phyloP scores from a whole-genome alignment of 2,797 vertebrate genomes.

The Phrynocephalus guinanensis region DNA sequence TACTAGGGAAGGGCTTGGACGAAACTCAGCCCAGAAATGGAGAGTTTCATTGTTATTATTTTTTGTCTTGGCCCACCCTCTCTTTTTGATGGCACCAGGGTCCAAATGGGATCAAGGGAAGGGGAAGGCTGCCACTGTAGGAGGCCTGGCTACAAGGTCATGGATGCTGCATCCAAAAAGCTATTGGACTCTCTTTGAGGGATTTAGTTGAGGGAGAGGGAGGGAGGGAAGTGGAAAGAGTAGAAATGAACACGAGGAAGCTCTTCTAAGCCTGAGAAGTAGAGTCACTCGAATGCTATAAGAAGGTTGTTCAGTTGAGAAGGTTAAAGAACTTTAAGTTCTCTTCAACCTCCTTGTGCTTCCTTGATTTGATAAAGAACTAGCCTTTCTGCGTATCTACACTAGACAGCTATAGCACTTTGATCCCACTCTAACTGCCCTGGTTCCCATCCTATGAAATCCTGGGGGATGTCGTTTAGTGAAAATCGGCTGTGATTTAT shows the following conservation, averaged over 20 bases:
- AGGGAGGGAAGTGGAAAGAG: constrained; percentile 19
- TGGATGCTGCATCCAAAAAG: constrained; percentile 53
- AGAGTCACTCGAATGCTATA: neutral
- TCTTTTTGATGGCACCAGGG: constrained; percentile 14
- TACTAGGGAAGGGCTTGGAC: constrained; percentile 80
- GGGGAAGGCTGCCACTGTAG: neutral
- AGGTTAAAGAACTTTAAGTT: neutral
- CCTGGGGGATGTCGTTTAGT: too few species aligned
- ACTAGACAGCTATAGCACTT: too few species aligned
- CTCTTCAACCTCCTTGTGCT: constrained; percentile 41
- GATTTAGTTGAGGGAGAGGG: constrained; percentile 44
- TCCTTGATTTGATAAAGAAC: constrained; percentile 3
- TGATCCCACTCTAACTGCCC: too few species aligned
- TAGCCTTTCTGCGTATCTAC: neutral
- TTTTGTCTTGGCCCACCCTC: constrained; percentile 31
- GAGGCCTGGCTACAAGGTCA: constrained; percentile 37
- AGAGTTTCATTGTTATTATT: constrained; percentile 32
- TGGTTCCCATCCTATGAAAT: too few species aligned
- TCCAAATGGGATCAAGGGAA: constrained; percentile 28
- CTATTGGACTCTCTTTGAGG: constrained; percentile 24
- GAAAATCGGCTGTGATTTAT: too few species aligned
- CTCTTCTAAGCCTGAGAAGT: constrained; percentile 34
- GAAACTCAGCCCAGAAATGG: constrained; percentile 31
- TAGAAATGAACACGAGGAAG: constrained; percentile 41
- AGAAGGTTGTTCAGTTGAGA: constrained; percentile 4